phyloP scores from a whole-genome alignment of 2,888 invertebrate species.

The Cryptocephalus primarius region DNA sequence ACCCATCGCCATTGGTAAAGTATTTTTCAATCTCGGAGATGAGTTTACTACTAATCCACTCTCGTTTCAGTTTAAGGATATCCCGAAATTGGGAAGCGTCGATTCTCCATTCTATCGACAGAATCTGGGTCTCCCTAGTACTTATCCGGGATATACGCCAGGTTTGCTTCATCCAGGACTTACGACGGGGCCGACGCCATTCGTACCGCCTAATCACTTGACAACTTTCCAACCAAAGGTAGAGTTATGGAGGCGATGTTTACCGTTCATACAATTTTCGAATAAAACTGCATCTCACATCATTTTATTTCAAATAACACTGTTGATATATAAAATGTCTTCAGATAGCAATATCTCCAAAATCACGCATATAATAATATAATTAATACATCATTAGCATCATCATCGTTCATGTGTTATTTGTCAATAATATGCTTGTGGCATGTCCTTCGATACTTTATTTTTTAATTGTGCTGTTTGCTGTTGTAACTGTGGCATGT shows the following conservation, averaged over 20 bases:
- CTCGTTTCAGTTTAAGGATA: constrained; percentile 64
- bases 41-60: neutral
- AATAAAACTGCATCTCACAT: constrained; percentile 3
- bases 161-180: constrained; percentile 69
- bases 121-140: constrained; percentile 54
- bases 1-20: constrained; percentile 59
- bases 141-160: constrained; percentile 68
- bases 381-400: neutral
- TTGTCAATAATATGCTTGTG: constrained; percentile 9
- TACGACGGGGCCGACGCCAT: constrained; percentile 64
- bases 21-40: constrained; percentile 5
- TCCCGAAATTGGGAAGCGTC: constrained; percentile 70
- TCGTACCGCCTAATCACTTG: constrained; percentile 79
- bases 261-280: too few relatives aligned
- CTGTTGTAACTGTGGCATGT: constrained; percentile 12
- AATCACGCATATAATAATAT: too few relatives aligned
- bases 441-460: constrained; percentile 6
- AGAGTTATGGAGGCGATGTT: constrained; percentile 3
- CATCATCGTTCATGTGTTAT: constrained; percentile 3
- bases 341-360: too few relatives aligned
- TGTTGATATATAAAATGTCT: neutral
- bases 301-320: constrained; percentile 6
- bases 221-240: constrained; percentile 86
- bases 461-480: neutral
- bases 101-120: constrained; percentile 73